These are phyloP conservation scores for Chelonus insularis DNA, from an alignment of 1,140 invertebrate species.

Conservation along the genomic window DNA sequence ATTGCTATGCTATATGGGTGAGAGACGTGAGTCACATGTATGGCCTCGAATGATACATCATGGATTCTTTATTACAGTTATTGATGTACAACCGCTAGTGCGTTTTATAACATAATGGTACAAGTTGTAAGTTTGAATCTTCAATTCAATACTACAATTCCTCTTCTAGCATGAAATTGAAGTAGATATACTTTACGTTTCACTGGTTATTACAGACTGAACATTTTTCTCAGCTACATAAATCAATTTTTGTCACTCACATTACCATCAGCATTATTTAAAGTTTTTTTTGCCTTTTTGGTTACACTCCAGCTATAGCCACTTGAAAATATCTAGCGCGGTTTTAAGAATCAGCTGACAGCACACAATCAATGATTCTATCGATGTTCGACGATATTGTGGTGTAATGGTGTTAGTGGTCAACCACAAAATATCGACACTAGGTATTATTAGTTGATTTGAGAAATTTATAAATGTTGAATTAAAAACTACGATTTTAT, in stretches of 20 bases:
- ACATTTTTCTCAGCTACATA: background rate
- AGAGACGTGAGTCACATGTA: background rate
- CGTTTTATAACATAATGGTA: background rate
- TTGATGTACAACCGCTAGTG: conserved; percentile 3
- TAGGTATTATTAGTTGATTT: too few relatives aligned
- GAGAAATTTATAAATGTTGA: too few relatives aligned
- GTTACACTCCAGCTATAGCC: too few relatives aligned
- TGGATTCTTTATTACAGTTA: conserved; percentile 13
- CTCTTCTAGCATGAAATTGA: background rate
- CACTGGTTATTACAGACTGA: background rate
- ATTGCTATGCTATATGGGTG: conserved; percentile 1
- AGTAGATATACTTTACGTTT: background rate
- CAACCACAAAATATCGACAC: too few relatives aligned
- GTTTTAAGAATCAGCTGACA: too few relatives aligned
- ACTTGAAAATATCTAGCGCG: too few relatives aligned
- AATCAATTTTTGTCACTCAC: conserved; percentile 2
- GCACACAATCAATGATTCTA: too few relatives aligned
- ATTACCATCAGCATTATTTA: too few relatives aligned
- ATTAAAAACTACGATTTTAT: too few relatives aligned
- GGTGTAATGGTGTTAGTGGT: too few relatives aligned
- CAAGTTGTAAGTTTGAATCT: background rate
- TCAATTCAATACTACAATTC: background rate
- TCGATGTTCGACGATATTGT: too few relatives aligned
- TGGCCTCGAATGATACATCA: conserved; percentile 13
- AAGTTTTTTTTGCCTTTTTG: too few relatives aligned